phyloP scores from a whole-genome alignment of 1,140 invertebrate genomes.

The Rhopalosiphum maidis region DNA sequence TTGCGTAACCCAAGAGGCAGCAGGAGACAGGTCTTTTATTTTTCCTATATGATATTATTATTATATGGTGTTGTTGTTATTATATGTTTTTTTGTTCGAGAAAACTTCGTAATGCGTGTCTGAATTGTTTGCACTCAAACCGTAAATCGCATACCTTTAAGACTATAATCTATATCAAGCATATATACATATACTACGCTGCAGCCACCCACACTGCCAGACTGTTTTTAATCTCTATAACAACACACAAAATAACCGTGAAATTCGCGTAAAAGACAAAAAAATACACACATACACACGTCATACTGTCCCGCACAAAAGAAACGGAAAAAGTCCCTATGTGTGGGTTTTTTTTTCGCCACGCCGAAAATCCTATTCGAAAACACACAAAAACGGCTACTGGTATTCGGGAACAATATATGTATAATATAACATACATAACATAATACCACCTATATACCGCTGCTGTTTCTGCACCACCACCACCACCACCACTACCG shows the following conservation, averaged over 20 bases:
- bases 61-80: not conserved
- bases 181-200: not conserved
- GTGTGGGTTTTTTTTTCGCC: constrained; percentile 35
- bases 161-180: not conserved
- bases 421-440: not conserved
- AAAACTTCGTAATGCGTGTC: constrained; percentile 30
- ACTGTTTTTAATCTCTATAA: constrained; percentile 39
- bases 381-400: constrained; percentile 41
- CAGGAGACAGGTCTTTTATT: constrained; percentile 31
- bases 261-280: constrained; percentile 50
- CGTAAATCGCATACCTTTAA: not conserved
- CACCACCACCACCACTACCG: not conserved
- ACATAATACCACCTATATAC: not conserved
- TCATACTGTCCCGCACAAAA: not conserved
- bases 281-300: not conserved
- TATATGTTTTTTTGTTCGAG: not conserved
- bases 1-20: constrained; percentile 32
- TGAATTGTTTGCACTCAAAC: constrained; percentile 35
- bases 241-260: constrained; percentile 47
- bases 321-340: not conserved
- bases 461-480: not conserved
- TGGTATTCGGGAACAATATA: constrained; percentile 40
- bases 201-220: constrained; percentile 43
- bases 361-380: not conserved
- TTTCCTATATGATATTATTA: not conserved